A percentile compares a stretch with the other conserved stretches of the same genome.
Conservation (phyloP, 1,140 invertebrate species). For the Zaprionus taronus region DNA sequence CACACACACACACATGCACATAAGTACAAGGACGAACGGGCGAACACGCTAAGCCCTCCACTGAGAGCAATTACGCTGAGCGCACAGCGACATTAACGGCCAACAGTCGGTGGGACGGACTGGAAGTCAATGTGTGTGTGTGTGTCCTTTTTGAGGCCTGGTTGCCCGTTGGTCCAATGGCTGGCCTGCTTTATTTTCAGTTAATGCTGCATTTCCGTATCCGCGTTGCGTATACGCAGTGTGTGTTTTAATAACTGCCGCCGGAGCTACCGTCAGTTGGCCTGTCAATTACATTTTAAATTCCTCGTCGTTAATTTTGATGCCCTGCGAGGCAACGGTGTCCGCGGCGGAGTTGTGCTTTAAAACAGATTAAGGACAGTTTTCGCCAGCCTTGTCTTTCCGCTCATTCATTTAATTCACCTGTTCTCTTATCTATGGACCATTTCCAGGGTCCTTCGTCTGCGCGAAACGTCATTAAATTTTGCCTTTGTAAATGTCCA, state of each 20-base stretch:
- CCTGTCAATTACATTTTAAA: conserved; percentile 82
- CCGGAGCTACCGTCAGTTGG: conserved; percentile 62
- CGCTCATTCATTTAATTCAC: conserved; percentile 61
- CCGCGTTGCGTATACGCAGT: conserved; percentile 68
- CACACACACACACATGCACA: conserved; percentile 24
- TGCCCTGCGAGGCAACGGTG: conserved; percentile 41
- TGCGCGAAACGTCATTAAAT: conserved; percentile 69
- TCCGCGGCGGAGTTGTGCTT: conserved; percentile 48
- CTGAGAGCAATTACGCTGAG: conserved; percentile 75
- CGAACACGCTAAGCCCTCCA: conserved; percentile 59
- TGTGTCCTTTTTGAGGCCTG: conserved; percentile 52
- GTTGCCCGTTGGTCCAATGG: conserved; percentile 5
- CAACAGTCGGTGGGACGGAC: conserved; percentile 25
- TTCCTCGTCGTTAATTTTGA: conserved; percentile 79
- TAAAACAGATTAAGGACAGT: conserved; percentile 77
- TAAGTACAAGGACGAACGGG: not conserved
- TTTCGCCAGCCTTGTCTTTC: conserved; percentile 33
- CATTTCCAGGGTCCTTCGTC: conserved; percentile 40
- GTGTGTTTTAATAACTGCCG: conserved; percentile 79
- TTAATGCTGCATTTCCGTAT: conserved; percentile 78
- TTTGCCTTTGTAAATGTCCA: conserved; percentile 68
- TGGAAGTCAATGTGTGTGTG: conserved; percentile 21
- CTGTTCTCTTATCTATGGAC: conserved; percentile 30
- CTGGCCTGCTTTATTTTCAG: conserved; percentile 67
- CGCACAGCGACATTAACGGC: conserved; percentile 42